Evolutionary conservation across 2,113 vertebrate genomes (phyloP).

Genomic region (Eonycteris spelaea): DNA sequence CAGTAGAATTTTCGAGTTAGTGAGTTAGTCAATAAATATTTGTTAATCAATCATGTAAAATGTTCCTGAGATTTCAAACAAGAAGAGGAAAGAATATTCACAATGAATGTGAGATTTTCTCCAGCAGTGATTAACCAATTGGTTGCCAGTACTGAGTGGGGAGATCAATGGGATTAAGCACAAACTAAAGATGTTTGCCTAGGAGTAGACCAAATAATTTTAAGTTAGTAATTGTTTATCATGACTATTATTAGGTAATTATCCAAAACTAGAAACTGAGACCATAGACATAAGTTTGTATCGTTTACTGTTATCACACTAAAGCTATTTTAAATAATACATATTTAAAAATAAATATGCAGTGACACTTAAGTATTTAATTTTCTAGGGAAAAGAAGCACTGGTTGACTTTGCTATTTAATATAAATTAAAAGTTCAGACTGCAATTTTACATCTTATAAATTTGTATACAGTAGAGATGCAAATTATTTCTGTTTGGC

Average conservation of each 20-base stretch:
- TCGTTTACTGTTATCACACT: not conserved
- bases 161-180: not conserved
- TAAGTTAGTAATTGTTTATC: not conserved
- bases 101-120: not conserved
- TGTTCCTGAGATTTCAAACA: not conserved
- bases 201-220: not conserved
- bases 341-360: not conserved
- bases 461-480: not conserved
- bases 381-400: not conserved
- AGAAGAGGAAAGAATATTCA: not conserved
- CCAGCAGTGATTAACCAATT: not conserved
- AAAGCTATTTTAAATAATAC: too few relatives aligned
- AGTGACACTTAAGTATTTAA: not conserved
- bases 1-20: not conserved
- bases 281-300: not conserved
- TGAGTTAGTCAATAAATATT: not conserved
- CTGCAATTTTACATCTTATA: not conserved
- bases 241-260: not conserved
- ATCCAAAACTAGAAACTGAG: not conserved
- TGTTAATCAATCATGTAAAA: not conserved
- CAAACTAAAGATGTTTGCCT: not conserved
- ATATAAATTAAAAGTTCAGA: not conserved
- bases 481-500: not conserved
- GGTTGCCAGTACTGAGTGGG: not conserved
- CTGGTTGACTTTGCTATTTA: not conserved